Evolutionary conservation across 2,888 invertebrate genomes (phyloP).

Genomic region (Osedax frankpressi): DNA sequence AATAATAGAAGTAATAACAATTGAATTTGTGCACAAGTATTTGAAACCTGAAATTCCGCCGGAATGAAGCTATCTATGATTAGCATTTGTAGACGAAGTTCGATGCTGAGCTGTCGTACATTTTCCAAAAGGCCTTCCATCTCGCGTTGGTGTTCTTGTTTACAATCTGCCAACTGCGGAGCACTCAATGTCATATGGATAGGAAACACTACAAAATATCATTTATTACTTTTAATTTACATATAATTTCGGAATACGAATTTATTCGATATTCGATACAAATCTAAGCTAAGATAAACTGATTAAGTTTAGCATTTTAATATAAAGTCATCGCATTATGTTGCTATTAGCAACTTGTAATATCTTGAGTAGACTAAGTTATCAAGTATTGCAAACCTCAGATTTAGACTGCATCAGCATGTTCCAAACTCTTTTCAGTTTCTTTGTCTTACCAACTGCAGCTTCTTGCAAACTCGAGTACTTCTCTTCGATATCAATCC

Average conservation of each 20-base stretch:
- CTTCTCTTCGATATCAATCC: conserved; percentile 82
- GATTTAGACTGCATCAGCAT: conserved; percentile 61
- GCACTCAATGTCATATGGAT: too few relatives aligned
- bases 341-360: too few relatives aligned
- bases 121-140: conserved; percentile 90
- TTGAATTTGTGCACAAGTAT: too few relatives aligned
- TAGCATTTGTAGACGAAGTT: conserved; percentile 75
- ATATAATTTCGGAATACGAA: not conserved
- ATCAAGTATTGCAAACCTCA: conserved; percentile 41
- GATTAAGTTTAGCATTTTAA: too few relatives aligned
- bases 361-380: too few relatives aligned
- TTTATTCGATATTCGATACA: too few relatives aligned
- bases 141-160: conserved; percentile 87
- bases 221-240: not conserved
- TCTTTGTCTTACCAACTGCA: conserved; percentile 77
- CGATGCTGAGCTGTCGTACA: conserved; percentile 73
- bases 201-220: not conserved
- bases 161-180: conserved; percentile 51
- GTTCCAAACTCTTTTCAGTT: conserved; percentile 70
- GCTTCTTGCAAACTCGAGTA: conserved; percentile 90
- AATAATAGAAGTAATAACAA: too few relatives aligned
- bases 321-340: too few relatives aligned
- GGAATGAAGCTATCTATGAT: conserved; percentile 88
- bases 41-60: conserved; percentile 69
- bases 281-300: too few relatives aligned